phyloP scores from a whole-genome alignment of 1,140 invertebrate genomes.

The Drosophila persimilis region DNA sequence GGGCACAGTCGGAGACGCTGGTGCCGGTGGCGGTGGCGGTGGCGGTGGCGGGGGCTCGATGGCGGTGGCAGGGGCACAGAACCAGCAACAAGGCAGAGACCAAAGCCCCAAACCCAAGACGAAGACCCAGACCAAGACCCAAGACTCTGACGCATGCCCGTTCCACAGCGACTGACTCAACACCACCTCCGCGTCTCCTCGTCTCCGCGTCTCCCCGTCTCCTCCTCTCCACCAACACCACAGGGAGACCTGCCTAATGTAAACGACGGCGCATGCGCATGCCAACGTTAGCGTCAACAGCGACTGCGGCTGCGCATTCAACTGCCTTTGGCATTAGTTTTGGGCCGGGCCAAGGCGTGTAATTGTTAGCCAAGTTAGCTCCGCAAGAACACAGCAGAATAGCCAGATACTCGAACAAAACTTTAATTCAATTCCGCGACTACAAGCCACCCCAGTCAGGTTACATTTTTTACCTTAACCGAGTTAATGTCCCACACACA shows the following conservation, averaged over 20 bases:
- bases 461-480: conserved; percentile 54
- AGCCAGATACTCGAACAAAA: not conserved
- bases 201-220: conserved; percentile 6
- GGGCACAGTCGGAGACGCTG: not conserved
- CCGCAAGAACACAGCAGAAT: not conserved
- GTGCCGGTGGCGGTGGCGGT: too few relatives aligned
- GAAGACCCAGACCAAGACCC: conserved; percentile 25
- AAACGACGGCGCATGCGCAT: conserved; percentile 75
- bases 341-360: conserved; percentile 63
- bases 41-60: not conserved
- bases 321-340: conserved; percentile 58
- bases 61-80: not conserved
- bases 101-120: conserved; percentile 10
- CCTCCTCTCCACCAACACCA: conserved; percentile 10
- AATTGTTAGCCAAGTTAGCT: conserved; percentile 78
- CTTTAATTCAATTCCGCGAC: conserved; percentile 48
- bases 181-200: conserved; percentile 21
- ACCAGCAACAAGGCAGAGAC: conserved; percentile 22
- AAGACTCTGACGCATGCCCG: conserved; percentile 62
- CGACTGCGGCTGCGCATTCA: conserved; percentile 9
- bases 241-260: conserved; percentile 58
- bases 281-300: conserved; percentile 54
- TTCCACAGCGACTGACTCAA: conserved; percentile 7
- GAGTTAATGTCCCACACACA: conserved; percentile 29
- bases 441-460: conserved; percentile 44